These are phyloP conservation scores for Zaprionus camerounensis DNA, from an alignment of 1,140 invertebrate genomes.

Conservation along the genomic window DNA sequence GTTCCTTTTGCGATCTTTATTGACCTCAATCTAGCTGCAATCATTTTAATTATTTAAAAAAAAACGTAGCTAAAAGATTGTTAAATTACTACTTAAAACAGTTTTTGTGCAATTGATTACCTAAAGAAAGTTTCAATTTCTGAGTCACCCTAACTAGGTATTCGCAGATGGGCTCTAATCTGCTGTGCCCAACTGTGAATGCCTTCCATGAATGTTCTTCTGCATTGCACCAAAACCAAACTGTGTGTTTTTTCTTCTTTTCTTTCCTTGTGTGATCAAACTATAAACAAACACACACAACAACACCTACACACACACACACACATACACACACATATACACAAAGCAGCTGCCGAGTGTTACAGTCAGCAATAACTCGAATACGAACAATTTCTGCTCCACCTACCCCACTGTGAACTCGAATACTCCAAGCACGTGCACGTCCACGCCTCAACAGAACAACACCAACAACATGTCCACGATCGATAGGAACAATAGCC, in stretches of 20 bases:
- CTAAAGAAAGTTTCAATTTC: background rate
- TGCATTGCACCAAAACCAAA: conserved; percentile 57
- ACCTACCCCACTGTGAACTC: conserved; percentile 51
- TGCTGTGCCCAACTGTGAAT: conserved; percentile 6
- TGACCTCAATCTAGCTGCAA: too few relatives aligned
- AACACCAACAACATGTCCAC: conserved; percentile 45
- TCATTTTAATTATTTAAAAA: too few relatives aligned
- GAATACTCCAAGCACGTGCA: conserved; percentile 70
- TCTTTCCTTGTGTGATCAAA: conserved; percentile 72
- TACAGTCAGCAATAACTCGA: conserved; percentile 38
- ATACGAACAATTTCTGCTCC: conserved; percentile 54
- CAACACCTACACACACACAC: conserved; percentile 25
- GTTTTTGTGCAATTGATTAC: too few relatives aligned
- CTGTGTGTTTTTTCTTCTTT: conserved; percentile 74
- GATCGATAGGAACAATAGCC: conserved; percentile 52
- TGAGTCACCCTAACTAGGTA: background rate
- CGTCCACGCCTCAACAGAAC: conserved; percentile 52
- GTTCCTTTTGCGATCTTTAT: accelerated
- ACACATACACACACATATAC: conserved; percentile 24
- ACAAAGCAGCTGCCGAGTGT: conserved; percentile 47
- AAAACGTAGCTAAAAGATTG: too few relatives aligned
- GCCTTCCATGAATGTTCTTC: conserved; percentile 23
- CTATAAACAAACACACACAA: conserved; percentile 36
- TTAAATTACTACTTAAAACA: background rate
- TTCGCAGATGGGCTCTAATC: conserved; percentile 4